phyloP scores from a whole-genome alignment of 2,113 vertebrate genomes.

The Leuciscus idus region DNA sequence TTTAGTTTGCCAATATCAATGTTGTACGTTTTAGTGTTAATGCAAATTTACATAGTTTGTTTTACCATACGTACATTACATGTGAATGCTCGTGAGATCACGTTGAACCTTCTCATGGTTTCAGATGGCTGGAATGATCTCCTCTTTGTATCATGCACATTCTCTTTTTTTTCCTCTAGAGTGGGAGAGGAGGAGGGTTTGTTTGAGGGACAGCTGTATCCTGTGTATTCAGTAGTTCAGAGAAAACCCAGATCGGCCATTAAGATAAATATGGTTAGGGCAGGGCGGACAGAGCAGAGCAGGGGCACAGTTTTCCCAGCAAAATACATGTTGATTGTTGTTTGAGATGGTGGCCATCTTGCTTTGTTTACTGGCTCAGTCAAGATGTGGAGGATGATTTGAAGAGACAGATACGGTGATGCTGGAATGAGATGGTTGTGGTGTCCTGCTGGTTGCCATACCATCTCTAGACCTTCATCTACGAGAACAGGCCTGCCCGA shows the following conservation, averaged over 20 bases:
- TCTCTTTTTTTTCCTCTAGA: slow-evolving; percentile 46
- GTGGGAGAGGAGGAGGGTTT: slow-evolving; percentile 46
- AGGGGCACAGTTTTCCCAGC: slow-evolving; percentile 13
- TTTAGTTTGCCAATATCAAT: no score
- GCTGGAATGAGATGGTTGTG: neutral
- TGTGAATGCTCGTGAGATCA: no score
- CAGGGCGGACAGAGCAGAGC: slow-evolving; percentile 24
- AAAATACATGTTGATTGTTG: slow-evolving; percentile 23
- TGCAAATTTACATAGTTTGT: no score
- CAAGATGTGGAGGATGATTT: neutral
- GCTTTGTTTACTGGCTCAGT: neutral
- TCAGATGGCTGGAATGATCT: slow-evolving; percentile 39
- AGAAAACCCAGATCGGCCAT: slow-evolving; percentile 57
- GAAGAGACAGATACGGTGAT: neutral
- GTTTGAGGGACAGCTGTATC: slow-evolving; percentile 66
- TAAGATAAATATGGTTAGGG: slow-evolving; percentile 56
- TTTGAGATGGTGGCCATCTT: slow-evolving; percentile 3
- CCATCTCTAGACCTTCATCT: neutral
- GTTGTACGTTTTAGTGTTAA: no score
- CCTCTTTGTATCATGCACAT: slow-evolving; percentile 35
- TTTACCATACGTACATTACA: no score
- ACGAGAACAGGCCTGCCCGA: slow-evolving; percentile 14
- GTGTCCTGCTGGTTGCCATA: neutral
- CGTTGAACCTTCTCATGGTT: neutral
- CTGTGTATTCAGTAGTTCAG: slow-evolving; percentile 65